Conservation (phyloP, 2,797 vertebrate genomes). For the Ambastaia sidthimunki region DNA sequence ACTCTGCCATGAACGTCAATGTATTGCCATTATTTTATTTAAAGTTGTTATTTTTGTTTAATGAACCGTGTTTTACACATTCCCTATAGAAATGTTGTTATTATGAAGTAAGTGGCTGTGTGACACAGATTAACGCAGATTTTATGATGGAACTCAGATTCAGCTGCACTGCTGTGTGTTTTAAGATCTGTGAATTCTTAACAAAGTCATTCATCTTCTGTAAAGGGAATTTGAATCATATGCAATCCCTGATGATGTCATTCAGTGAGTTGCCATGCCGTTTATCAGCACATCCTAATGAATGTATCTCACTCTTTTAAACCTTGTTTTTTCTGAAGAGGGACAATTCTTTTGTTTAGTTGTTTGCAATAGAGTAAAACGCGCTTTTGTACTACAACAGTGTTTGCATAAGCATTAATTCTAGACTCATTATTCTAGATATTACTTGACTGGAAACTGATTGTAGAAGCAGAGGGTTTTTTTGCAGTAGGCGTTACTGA, state of each 20-base stretch:
- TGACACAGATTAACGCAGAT: not conserved
- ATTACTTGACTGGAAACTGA: conserved; percentile 12
- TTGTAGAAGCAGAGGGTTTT: conserved; percentile 8
- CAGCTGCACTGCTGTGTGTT: not conserved
- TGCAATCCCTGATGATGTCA: conserved; percentile 18
- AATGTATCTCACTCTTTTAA: conserved; percentile 80
- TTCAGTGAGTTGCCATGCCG: conserved; percentile 22
- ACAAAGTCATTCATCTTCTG: conserved; percentile 46
- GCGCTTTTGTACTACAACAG: conserved; percentile 41
- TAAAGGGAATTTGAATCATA: conserved; percentile 44
- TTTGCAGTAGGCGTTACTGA: conserved; percentile 24
- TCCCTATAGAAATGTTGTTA: not conserved
- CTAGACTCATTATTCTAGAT: conserved; percentile 20
- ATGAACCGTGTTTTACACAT: not conserved
- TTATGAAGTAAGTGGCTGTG: not conserved
- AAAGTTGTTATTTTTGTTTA: conserved; percentile 8
- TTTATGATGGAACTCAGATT: not conserved
- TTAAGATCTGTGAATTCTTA: not conserved
- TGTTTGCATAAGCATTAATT: too few species aligned
- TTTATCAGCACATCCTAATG: conserved; percentile 54
- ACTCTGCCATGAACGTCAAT: not conserved
- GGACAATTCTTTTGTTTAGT: conserved; percentile 33
- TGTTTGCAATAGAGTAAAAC: conserved; percentile 6
- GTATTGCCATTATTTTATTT: conserved; percentile 1
- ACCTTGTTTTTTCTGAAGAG: conserved; percentile 42